A percentile compares a stretch with the other conserved stretches of the same genome.
Conservation (phyloP, 92 coral and sea anemone species). For the Pocillopora grandis region DNA sequence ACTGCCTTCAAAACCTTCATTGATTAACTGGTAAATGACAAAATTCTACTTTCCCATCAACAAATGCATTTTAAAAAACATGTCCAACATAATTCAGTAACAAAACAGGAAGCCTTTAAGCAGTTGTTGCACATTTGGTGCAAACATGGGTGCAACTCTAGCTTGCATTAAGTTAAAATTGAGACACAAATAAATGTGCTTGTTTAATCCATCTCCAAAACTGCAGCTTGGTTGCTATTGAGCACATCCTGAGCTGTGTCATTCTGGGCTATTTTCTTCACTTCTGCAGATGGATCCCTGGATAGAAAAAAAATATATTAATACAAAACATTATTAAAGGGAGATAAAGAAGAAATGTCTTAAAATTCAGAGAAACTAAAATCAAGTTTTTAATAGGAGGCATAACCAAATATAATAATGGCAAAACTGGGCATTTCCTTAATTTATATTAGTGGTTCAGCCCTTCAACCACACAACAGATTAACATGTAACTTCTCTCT, state of each 20-base stretch:
- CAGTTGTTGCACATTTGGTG: too few species aligned
- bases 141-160: too few species aligned
- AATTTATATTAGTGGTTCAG: too few species aligned
- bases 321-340: too few species aligned
- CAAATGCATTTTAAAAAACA: neutral
- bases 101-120: neutral
- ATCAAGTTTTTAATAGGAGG: too few species aligned
- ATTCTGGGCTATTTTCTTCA: conserved; percentile 2
- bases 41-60: neutral
- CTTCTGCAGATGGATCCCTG: conserved; percentile 20
- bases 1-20: neutral
- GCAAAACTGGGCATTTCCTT: too few species aligned
- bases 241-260: conserved; percentile 21
- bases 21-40: neutral
- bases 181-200: neutral
- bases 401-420: too few species aligned
- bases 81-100: neutral
- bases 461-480: too few species aligned
- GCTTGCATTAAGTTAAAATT: neutral
- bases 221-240: conserved; percentile 12
- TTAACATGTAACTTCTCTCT: too few species aligned
- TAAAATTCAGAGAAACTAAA: too few species aligned
- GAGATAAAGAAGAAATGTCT: too few species aligned
- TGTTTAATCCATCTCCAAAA: conserved; percentile 39
- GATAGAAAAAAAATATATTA: too few species aligned